Percentiles rank a stretch among this genome's conserved stretches.
These are phyloP conservation scores for Malurus splendens DNA, from an alignment of 2,797 vertebrate genomes.

Conservation along the genomic window DNA sequence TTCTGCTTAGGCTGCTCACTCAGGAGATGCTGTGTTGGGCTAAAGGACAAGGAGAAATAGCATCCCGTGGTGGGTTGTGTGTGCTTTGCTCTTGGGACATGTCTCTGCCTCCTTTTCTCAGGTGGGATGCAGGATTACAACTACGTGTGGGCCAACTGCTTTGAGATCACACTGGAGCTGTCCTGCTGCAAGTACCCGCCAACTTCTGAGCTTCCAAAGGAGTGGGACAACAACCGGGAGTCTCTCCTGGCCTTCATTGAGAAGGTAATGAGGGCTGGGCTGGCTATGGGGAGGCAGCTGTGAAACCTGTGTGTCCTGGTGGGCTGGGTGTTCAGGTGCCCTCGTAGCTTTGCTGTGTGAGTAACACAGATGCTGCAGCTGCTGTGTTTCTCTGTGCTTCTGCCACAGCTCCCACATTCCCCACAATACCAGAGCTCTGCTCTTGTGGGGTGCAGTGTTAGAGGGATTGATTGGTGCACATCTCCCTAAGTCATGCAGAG, in stretches of 20 bases:
- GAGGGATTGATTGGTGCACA: background rate
- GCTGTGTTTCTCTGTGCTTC: background rate
- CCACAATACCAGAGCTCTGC: rapidly evolving
- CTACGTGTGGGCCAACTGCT: slow-evolving; percentile 90
- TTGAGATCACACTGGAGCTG: slow-evolving; percentile 94
- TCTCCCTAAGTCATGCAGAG: background rate
- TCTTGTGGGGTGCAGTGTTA: background rate
- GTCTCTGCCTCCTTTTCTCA: slow-evolving; percentile 54
- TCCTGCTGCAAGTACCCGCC: slow-evolving; percentile 94
- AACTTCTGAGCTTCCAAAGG: slow-evolving; percentile 75
- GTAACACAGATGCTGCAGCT: background rate
- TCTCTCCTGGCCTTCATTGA: slow-evolving; percentile 91
- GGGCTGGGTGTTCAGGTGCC: background rate
- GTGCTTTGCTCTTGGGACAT: background rate
- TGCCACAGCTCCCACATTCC: background rate
- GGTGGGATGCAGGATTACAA: slow-evolving; percentile 99
- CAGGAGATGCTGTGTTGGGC: rapidly evolving
- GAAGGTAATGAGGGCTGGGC: slow-evolving; percentile 72
- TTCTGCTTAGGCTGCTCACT: background rate
- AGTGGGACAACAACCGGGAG: slow-evolving; percentile 93
- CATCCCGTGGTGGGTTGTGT: rapidly evolving
- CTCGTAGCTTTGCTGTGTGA: background rate
- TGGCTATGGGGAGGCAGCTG: rapidly evolving
- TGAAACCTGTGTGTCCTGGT: rapidly evolving
- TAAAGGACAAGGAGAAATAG: background rate